A percentile compares a stretch with the other conserved stretches of the same genome.
Evolutionary conservation across 2,888 invertebrate genomes (phyloP).

Genomic region (Drosophila colorata): DNA sequence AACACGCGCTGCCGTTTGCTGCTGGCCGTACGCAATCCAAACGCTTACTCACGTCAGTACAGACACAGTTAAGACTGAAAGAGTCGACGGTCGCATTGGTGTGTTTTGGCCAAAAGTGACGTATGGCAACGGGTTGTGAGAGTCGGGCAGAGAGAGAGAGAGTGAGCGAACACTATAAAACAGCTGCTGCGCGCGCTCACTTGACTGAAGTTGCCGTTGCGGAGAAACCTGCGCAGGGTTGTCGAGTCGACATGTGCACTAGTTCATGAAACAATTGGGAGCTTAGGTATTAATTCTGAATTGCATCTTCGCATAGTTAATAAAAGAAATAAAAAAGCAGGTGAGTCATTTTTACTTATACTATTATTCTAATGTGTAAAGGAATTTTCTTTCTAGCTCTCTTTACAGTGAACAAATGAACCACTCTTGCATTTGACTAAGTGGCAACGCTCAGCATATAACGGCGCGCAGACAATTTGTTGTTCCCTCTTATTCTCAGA

Average conservation of each 20-base stretch:
- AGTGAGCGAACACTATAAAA: conserved; percentile 19
- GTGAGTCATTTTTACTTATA: too few species aligned
- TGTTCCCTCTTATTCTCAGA: conserved; percentile 12
- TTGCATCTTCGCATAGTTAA: too few species aligned
- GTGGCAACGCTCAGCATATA: conserved; percentile 45
- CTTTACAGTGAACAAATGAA: background rate
- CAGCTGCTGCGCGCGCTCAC: conserved; percentile 48
- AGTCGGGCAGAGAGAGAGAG: conserved; percentile 9
- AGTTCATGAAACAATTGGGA: conserved; percentile 8
- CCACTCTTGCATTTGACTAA: background rate
- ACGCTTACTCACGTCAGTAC: conserved; percentile 68
- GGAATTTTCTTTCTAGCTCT: background rate
- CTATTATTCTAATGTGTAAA: too few species aligned
- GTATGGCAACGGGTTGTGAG: conserved; percentile 57
- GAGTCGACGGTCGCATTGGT: conserved; percentile 36
- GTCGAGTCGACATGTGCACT: conserved; percentile 12
- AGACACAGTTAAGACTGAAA: conserved; percentile 68
- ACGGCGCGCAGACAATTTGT: conserved; percentile 29
- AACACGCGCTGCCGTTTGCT: conserved; percentile 56
- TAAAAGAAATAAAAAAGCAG: too few species aligned
- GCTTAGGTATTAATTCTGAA: too few species aligned
- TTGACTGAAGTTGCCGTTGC: conserved; percentile 39
- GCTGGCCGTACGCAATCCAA: conserved; percentile 51
- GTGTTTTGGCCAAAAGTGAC: conserved; percentile 74
- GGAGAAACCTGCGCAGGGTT: conserved; percentile 34